Evolutionary conservation across 1,140 invertebrate genomes (phyloP).

Genomic region (Holcopasites calliopsidis): DNA sequence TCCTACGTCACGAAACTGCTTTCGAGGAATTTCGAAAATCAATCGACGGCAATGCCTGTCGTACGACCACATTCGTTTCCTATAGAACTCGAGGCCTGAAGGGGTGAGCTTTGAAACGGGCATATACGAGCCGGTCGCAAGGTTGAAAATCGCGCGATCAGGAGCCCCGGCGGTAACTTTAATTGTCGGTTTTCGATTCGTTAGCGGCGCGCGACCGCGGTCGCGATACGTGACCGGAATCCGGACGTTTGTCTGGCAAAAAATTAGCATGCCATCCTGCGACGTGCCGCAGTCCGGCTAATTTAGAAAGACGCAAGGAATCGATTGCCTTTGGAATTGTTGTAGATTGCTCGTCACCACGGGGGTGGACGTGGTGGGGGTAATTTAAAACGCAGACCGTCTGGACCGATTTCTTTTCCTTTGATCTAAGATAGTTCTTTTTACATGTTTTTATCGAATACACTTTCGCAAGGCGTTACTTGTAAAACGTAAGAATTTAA

Average conservation of each 20-base stretch:
- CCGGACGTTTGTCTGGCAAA: constrained; percentile 28
- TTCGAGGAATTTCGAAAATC: no score
- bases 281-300: constrained; percentile 46
- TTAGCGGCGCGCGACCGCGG: constrained; percentile 52
- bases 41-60: no score
- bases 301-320: constrained; percentile 53
- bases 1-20: neutral
- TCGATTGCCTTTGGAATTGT: constrained; percentile 45
- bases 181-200: constrained; percentile 63
- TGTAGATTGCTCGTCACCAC: neutral
- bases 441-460: no score
- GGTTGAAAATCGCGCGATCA: constrained; percentile 42
- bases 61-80: no score
- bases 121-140: constrained; percentile 30
- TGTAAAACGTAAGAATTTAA: no score
- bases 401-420: neutral
- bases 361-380: no score
- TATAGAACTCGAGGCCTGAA: constrained; percentile 11
- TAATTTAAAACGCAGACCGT: neutral
- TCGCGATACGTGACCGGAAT: constrained; percentile 55
- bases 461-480: no score
- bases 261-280: constrained; percentile 58
- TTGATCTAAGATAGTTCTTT: neutral
- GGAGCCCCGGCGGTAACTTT: constrained; percentile 56
- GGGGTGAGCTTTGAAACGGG: no score